phyloP scores from a whole-genome alignment of 2,888 invertebrate species.

The Epiperipatus broadwayi region DNA sequence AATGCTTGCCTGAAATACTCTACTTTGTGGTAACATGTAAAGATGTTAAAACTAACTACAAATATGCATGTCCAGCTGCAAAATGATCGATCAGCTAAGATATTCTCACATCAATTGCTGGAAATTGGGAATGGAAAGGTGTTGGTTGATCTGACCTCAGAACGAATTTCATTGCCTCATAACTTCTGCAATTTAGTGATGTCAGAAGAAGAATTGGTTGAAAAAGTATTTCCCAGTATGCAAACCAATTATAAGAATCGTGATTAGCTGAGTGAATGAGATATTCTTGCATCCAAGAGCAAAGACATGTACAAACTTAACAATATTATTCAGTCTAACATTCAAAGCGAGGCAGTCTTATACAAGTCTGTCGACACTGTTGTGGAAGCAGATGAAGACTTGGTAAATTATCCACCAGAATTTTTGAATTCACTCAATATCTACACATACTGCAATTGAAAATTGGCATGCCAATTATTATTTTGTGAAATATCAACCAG shows the following conservation, averaged over 20 bases:
- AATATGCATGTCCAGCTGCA: conserved; percentile 16
- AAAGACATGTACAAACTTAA: too few relatives aligned
- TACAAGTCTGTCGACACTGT: too few relatives aligned
- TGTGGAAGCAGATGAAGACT: too few relatives aligned
- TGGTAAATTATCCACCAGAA: too few relatives aligned
- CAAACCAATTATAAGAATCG: conserved; percentile 14
- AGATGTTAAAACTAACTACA: conserved; percentile 13
- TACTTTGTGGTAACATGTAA: conserved; percentile 17
- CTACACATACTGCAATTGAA: conserved; percentile 19
- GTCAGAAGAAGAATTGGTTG: conserved; percentile 11
- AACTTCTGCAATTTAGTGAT: too few relatives aligned
- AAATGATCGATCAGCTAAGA: conserved; percentile 7
- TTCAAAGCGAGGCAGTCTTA: too few relatives aligned
- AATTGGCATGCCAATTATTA: conserved; percentile 18
- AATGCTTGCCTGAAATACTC: conserved; percentile 20
- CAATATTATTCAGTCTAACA: too few relatives aligned
- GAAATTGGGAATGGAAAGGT: conserved; percentile 15
- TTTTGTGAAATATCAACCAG: conserved; percentile 19
- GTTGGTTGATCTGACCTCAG: conserved; percentile 7
- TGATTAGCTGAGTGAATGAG: conserved; percentile 16
- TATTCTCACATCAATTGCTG: conserved; percentile 15
- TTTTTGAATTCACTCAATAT: conserved; percentile 18
- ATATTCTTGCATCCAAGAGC: conserved; percentile 18
- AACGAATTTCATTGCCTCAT: conserved; percentile 8
- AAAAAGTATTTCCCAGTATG: conserved; percentile 13